A percentile compares a stretch with the other conserved stretches of the same genome.
These are phyloP conservation scores for Prunella fulvescens DNA, from an alignment of 2,113 vertebrate species.

Conservation along the genomic window DNA sequence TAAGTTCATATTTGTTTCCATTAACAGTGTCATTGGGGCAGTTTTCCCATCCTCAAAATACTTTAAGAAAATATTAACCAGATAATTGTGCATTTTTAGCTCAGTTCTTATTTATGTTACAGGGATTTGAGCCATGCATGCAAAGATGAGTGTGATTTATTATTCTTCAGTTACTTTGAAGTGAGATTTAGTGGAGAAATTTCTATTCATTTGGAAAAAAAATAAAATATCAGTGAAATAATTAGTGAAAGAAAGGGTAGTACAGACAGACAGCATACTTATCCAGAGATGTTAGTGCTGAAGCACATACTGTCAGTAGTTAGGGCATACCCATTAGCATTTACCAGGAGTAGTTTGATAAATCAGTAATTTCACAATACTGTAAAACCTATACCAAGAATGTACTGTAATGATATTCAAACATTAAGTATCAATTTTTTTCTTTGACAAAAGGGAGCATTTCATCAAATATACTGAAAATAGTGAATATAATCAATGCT, in stretches of 20 bases:
- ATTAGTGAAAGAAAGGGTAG: not conserved
- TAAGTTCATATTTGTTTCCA: not conserved
- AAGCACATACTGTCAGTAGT: not conserved
- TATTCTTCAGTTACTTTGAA: not conserved
- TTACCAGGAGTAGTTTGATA: not conserved
- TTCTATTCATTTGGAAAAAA: not conserved
- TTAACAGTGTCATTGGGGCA: not conserved
- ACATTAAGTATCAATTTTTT: not conserved
- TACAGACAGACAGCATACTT: not conserved
- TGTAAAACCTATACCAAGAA: not conserved
- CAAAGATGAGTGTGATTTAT: not conserved
- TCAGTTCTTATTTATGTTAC: not conserved
- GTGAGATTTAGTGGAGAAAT: not conserved
- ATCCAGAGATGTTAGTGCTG: not conserved
- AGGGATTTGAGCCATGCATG: not conserved
- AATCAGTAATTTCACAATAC: not conserved
- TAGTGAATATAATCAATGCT: slow-evolving; percentile 22
- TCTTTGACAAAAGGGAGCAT: not conserved
- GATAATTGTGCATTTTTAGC: not conserved
- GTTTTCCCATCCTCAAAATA: not conserved
- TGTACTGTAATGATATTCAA: not conserved
- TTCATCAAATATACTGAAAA: not conserved
- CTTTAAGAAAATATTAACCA: not conserved
- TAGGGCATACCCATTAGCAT: not conserved
- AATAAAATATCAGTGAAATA: not conserved